Percentiles rank a stretch among this genome's conserved stretches.
Evolutionary conservation across 2,113 vertebrate genomes (phyloP).

Genomic region (Anarrhichthys ocellatus): DNA sequence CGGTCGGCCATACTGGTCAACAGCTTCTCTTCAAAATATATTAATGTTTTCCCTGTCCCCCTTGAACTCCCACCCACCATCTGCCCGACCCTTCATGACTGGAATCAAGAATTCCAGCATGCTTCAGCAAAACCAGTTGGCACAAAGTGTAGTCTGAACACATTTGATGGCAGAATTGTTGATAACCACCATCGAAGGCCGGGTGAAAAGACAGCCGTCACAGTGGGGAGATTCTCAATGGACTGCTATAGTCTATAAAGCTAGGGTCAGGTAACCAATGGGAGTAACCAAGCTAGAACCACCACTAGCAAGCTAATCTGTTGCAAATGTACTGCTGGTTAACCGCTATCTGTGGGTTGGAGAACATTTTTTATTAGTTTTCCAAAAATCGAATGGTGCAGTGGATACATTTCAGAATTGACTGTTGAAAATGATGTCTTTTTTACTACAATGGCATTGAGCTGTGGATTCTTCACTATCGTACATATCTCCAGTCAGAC

Average conservation of each 20-base stretch:
- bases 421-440: background rate
- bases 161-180: background rate
- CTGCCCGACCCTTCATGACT: background rate
- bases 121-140: background rate
- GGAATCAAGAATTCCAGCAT: background rate
- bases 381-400: background rate
- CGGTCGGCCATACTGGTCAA: background rate
- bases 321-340: background rate
- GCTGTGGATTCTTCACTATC: background rate
- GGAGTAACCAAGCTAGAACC: background rate
- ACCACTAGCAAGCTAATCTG: background rate
- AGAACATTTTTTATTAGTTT: background rate
- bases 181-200: background rate
- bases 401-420: background rate
- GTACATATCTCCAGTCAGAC: background rate
- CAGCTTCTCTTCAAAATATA: background rate
- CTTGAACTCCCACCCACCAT: background rate
- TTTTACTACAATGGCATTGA: background rate
- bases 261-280: background rate
- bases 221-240: background rate
- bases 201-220: background rate
- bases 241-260: background rate
- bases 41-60: too few species aligned
- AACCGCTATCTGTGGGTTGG: background rate
- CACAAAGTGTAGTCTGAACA: background rate